Percentiles rank a stretch among this genome's conserved stretches.
Evolutionary conservation across 2,113 vertebrate genomes (phyloP).

Genomic region (Solenodon paradoxus): DNA sequence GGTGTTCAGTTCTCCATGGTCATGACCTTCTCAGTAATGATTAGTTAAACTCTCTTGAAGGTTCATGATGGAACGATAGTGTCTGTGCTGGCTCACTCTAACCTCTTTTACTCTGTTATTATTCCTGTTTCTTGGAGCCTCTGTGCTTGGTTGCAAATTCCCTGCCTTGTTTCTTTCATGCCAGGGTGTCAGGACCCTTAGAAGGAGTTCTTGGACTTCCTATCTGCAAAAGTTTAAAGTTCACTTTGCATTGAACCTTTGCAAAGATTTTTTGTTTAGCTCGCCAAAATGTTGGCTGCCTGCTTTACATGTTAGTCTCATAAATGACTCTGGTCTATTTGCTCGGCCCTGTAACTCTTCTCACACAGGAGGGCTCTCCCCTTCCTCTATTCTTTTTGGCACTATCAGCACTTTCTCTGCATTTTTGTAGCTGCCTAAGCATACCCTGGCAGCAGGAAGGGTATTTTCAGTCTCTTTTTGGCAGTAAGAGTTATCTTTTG

Average conservation of each 20-base stretch:
- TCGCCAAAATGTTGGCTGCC: neutral
- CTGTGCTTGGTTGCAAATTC: neutral
- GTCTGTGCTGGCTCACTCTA: neutral
- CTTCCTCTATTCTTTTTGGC: slow-evolving; percentile 4
- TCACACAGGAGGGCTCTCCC: neutral
- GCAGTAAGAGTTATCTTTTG: slow-evolving; percentile 52
- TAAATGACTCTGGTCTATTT: neutral
- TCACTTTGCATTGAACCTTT: neutral
- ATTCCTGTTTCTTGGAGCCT: neutral
- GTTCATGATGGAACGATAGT: neutral
- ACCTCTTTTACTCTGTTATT: neutral
- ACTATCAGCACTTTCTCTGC: slow-evolving; percentile 10
- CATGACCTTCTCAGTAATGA: neutral
- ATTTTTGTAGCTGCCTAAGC: slow-evolving; percentile 37
- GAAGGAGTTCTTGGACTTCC: neutral
- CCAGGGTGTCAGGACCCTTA: neutral
- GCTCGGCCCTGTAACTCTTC: neutral
- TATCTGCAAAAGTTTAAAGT: neutral
- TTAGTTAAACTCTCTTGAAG: neutral
- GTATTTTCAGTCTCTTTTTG: slow-evolving; percentile 60
- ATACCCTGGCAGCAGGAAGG: slow-evolving; percentile 51
- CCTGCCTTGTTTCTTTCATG: neutral
- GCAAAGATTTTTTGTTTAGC: neutral
- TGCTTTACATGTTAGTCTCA: neutral
- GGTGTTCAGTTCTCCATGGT: neutral